Conservation (phyloP, 2,797 vertebrate species). For the Synanceia verrucosa region DNA sequence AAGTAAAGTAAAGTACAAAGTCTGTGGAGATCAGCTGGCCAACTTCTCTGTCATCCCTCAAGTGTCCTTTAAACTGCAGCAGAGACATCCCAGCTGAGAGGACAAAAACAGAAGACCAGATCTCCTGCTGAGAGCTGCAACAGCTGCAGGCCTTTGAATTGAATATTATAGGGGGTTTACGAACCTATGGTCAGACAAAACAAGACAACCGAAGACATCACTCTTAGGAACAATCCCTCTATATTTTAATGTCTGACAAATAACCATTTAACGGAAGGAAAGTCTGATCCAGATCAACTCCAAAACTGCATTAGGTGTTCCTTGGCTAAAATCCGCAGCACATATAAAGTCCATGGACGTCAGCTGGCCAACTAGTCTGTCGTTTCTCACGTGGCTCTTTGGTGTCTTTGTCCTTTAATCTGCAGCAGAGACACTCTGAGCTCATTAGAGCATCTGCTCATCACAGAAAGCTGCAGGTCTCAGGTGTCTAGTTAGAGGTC, state of each 20-base stretch:
- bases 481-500: conserved; percentile 38
- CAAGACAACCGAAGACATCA: too few species aligned
- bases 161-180: too few species aligned
- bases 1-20: too few species aligned
- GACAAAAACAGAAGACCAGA: too few species aligned
- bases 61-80: conserved; percentile 32
- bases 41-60: neutral
- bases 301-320: neutral
- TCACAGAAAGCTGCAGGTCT: conserved; percentile 37
- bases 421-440: conserved; percentile 27
- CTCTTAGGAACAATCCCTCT: neutral
- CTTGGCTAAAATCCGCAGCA: neutral
- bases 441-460: conserved; percentile 23
- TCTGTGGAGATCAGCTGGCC: too few species aligned
- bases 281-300: neutral
- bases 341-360: neutral
- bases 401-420: conserved; percentile 31
- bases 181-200: too few species aligned
- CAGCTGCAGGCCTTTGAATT: too few species aligned
- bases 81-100: too few species aligned
- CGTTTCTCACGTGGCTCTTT: neutral
- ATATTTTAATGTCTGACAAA: too few species aligned
- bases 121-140: too few species aligned
- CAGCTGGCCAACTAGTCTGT: conserved; percentile 2
- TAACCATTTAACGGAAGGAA: neutral